Evolutionary conservation across 2,888 invertebrate species (phyloP).

Genomic region (Patella pellucida): DNA sequence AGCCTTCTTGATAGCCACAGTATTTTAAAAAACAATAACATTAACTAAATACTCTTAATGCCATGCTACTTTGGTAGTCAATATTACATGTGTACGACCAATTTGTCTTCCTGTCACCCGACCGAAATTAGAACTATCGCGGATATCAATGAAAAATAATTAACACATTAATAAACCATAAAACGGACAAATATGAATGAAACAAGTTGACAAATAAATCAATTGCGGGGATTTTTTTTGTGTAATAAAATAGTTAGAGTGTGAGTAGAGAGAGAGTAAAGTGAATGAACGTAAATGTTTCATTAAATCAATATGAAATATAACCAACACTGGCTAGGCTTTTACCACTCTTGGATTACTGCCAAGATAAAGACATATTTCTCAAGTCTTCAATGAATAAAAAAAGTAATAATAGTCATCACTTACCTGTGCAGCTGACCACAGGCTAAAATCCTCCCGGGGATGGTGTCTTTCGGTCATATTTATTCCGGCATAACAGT

Average conservation of each 20-base stretch:
- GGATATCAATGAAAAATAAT: background rate
- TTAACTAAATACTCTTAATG: too few species aligned
- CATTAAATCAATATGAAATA: conserved; percentile 11
- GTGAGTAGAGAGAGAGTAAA: background rate
- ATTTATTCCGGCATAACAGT: conserved; percentile 58
- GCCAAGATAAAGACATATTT: background rate
- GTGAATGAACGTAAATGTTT: background rate
- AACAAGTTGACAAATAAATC: background rate
- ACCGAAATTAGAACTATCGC: too few species aligned
- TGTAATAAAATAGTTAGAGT: conserved; percentile 4
- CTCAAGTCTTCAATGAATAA: too few species aligned
- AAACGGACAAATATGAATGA: conserved; percentile 4
- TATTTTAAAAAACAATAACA: too few species aligned
- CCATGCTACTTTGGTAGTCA: too few species aligned
- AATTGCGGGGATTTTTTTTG: background rate
- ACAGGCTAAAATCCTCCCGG: conserved; percentile 52
- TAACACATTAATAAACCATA: background rate
- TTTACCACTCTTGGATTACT: background rate
- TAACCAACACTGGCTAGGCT: background rate
- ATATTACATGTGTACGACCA: too few species aligned
- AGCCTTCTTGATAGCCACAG: too few species aligned
- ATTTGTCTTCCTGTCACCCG: too few species aligned
- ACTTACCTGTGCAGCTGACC: conserved; percentile 56
- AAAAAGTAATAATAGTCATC: conserved; percentile 17
- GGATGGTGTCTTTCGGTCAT: conserved; percentile 54